Evolutionary conservation across 2,888 invertebrate species (phyloP), one percentile per base, ranked within the genome.

Genomic region (Cheilosia vernalis): DNA sequence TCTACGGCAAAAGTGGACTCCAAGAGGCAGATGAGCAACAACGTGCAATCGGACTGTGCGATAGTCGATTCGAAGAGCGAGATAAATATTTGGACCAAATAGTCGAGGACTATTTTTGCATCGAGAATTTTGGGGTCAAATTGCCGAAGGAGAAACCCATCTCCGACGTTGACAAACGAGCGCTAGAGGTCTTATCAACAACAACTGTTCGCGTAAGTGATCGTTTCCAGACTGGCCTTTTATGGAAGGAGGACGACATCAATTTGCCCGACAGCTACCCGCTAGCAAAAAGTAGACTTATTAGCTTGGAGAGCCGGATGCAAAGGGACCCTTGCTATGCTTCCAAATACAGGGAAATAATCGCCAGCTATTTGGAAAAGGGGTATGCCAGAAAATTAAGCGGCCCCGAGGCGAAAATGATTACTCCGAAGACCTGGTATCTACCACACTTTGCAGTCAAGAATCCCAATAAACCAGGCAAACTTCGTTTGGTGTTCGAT

Each of bases 401-500:
- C 40, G 27, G 30, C 0, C 70, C 63, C 10, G 77, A 83, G 10
- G 37, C 58, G 2, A n/a, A 44, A 21, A 49, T 47, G n/a, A 53
- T 9, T 17, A 56, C 69, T 5, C 17, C 64, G 2, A 87, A 67
- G 42, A 88, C 72, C 2, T 89, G 89, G 89, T 89, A 88, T 53
- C 47, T 89, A 6, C 89, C 89, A 2, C 87, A 88, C 27, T 88
- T 88, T 47, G 87, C 79, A 1, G 83, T 87, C 0, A 76, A 47
- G 5, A 88, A 88, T 56, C 83, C 78, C 5, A 87, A 89, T 55
- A 90, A 89, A 63, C 89, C 89, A 9, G 87, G 85, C 1, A 89
- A 89, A 60, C 15, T 90, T 0, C 66, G 89, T 10, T 55, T 90
- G 0, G 90, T 90, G 0, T 89, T 89, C 56, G 90, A 90, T 55